Evolutionary conservation across 2,888 invertebrate species (phyloP), one percentile per base, ranked within the genome.

Genomic region (Ecdyonurus torrentis): DNA sequence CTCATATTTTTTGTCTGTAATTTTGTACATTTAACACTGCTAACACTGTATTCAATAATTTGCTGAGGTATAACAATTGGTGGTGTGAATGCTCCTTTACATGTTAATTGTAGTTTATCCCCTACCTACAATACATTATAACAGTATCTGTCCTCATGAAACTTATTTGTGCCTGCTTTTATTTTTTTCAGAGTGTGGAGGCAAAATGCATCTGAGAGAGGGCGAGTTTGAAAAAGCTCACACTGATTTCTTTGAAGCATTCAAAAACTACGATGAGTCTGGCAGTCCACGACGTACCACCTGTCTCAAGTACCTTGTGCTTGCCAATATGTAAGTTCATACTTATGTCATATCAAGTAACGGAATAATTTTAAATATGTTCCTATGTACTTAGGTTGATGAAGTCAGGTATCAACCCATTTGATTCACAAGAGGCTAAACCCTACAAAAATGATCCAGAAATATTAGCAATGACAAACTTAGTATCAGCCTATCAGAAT

Each of bases 361-460:
- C 15, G 37, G 37, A 10, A 37, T 10, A 37, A 37, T n/a, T n/a
- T n/a, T n/a, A n/a, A 37, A 37, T 37, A 15, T 37, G 5, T 37
- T 5, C 15, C 15, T 37, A 15, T 37, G 37, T 37, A 10, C 37
- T 37, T 70, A 91, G 91, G 91, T 79, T 98, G 67, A 99, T 98
- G 96, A 97, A 98, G 74, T 98, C 97, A 2, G 97, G 95, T 52
- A 99, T 99, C 67, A 99, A 99, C 78, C 99, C 99, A 0, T 99
- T 99, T 75, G 99, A 99, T 77, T 97, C 97, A 0, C 98, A 99
- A 79, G 99, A 99, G 79, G 98, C 98, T 0, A 99, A 99, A 74
- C 98, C 99, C 0, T 99, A 99, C 74, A 98, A 97, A 78, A 98
- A 98, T 74, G 98, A 99, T 78, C 95, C 97, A 0, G 98, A 99